These are phyloP conservation scores for Drosophila recens DNA, from an alignment of 2,888 invertebrate species.

Conservation along the genomic window DNA sequence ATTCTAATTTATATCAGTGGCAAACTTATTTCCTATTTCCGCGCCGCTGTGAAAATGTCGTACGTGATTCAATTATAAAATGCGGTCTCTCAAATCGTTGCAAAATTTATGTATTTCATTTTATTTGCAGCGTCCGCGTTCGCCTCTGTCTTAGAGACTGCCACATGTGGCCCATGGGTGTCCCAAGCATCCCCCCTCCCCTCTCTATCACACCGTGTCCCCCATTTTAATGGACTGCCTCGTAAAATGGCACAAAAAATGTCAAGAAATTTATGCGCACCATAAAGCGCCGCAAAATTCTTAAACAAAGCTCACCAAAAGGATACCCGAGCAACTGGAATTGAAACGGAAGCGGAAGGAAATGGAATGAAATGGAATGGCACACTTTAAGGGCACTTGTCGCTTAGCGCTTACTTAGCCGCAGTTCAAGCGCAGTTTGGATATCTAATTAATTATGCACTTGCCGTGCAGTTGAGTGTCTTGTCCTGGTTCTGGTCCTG, in stretches of 20 bases:
- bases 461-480: slow-evolving; percentile 26
- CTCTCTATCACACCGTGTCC: background rate
- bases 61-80: slow-evolving; percentile 85
- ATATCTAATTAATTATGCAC: slow-evolving; percentile 77
- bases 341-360: slow-evolving; percentile 10
- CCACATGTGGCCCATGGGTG: slow-evolving; percentile 69
- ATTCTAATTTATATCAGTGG: slow-evolving; percentile 80
- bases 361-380: background rate
- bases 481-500: slow-evolving; percentile 1
- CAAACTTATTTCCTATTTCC: slow-evolving; percentile 79
- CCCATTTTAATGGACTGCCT: slow-evolving; percentile 77
- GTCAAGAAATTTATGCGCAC: slow-evolving; percentile 74
- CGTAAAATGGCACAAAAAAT: slow-evolving; percentile 75
- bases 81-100: slow-evolving; percentile 84
- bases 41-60: slow-evolving; percentile 79
- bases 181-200: background rate
- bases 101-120: slow-evolving; percentile 84
- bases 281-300: slow-evolving; percentile 60
- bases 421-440: slow-evolving; percentile 51
- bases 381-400: slow-evolving; percentile 36
- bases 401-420: slow-evolving; percentile 46
- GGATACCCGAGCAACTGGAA: slow-evolving; percentile 22
- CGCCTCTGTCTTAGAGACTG: slow-evolving; percentile 45
- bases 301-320: slow-evolving; percentile 64
- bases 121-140: slow-evolving; percentile 70